Evolutionary conservation across 2,113 vertebrate species (phyloP), one percentile per base, ranked within the genome.

Genomic region (Tyrannus savana): DNA sequence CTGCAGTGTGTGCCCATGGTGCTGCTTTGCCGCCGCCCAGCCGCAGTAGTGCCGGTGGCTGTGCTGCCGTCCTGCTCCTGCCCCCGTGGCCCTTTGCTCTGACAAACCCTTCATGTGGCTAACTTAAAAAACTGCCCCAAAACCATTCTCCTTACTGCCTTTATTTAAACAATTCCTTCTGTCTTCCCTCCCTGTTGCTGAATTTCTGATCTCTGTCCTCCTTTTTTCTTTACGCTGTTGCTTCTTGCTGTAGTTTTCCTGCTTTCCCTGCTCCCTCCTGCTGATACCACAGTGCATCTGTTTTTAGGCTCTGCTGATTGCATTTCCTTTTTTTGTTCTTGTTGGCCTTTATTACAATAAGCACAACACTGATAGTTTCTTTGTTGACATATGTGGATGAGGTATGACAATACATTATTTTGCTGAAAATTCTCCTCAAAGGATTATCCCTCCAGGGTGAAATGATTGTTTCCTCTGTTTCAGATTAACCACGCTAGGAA

Each of bases 361-460:
- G 79, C 66, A 63, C 86, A 93, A 52, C 66, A 80, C 50, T 64
- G 75, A 55, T 84, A 68, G 60, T 88, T 94, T 91, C 77, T 68
- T 87, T 92, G 84, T 82, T 96, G 93, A 92, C 90, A 56, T 93
- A 86, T 87, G 82, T 85, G 79, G 90, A 90, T 91, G 84, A 96
- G 90, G 91, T 96, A 94, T n/a, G 24, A 93, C 94, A 94, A 78
- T 95, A 83, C 49, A 60, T 94, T 96, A 93, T 94, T 96, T 92
- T 80, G 46, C 66, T 1, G 46, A 89, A 92, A 89, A 76, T 89
- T 93, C 92, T 59, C 33, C 93, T 93, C 93, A 77, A 92, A 94
- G 95, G 95, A 95, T 96, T 97, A 96, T 97, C 35, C 89, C 90
- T 96, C 74, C 72, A 83, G 82, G 82, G 90, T 95, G 79, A 97